phyloP scores from a whole-genome alignment of 37 sponge, comb jelly and placozoan species.

The Petrosia ficiformis region DNA sequence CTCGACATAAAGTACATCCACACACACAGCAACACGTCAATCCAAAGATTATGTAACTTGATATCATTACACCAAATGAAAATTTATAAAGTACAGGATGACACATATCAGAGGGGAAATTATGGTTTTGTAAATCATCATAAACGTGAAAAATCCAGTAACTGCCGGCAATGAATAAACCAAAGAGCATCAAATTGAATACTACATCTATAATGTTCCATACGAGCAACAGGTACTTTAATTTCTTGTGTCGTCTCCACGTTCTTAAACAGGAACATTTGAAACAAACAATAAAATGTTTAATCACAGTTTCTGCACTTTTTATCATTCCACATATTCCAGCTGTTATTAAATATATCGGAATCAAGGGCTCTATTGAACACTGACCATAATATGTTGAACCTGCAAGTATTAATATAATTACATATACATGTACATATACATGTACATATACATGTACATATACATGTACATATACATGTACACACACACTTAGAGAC shows the following conservation, averaged over 20 bases:
- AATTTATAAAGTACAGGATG: slow-evolving; percentile 65
- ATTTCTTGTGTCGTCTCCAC: neutral
- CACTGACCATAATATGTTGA: slow-evolving; percentile 23
- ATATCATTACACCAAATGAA: slow-evolving; percentile 59
- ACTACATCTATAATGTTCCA: slow-evolving; percentile 45
- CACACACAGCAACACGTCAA: slow-evolving; percentile 46
- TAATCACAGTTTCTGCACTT: slow-evolving; percentile 44
- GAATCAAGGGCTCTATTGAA: slow-evolving; percentile 44
- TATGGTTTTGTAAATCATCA: slow-evolving; percentile 9
- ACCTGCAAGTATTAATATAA: too few relatives aligned
- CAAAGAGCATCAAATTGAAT: slow-evolving; percentile 59
- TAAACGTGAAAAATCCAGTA: slow-evolving; percentile 63
- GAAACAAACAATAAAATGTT: neutral
- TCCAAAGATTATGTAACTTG: slow-evolving; percentile 40
- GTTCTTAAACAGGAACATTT: neutral
- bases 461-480: neutral
- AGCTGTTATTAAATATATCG: slow-evolving; percentile 49
- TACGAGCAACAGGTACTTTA: neutral
- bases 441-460: neutral
- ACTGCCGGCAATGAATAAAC: slow-evolving; percentile 52
- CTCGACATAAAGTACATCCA: slow-evolving; percentile 28
- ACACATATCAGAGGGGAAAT: slow-evolving; percentile 18
- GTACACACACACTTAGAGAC: too few relatives aligned
- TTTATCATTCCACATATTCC: slow-evolving; percentile 48
- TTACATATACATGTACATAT: too few relatives aligned